phyloP scores from a whole-genome alignment of 2,888 invertebrate species.

The Helobdella robusta region DNA sequence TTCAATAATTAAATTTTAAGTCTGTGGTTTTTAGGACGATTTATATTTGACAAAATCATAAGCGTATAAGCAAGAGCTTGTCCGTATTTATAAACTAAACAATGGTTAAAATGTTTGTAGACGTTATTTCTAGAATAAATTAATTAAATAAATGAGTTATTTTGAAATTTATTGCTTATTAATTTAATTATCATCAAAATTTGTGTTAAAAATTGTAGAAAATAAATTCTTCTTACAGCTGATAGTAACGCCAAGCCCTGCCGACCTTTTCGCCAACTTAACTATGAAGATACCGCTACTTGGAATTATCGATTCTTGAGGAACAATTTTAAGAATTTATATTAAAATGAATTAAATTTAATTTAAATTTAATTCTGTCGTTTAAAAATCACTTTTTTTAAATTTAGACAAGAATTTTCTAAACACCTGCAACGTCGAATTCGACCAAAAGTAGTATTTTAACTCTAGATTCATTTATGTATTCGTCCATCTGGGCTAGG shows the following conservation, averaged over 20 bases:
- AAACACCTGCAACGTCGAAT: conserved; percentile 67
- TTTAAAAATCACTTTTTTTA: background rate
- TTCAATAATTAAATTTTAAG: too few species aligned
- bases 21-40: too few species aligned
- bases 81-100: background rate
- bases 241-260: conserved; percentile 78
- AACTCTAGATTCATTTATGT: conserved; percentile 47
- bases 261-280: conserved; percentile 63
- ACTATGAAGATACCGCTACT: conserved; percentile 82
- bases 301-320: conserved; percentile 70
- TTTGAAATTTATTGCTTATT: background rate
- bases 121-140: background rate
- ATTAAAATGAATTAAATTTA: too few species aligned
- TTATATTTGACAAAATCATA: too few species aligned
- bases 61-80: background rate
- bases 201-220: background rate
- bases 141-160: background rate
- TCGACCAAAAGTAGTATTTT: conserved; percentile 70
- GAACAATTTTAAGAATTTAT: too few species aligned
- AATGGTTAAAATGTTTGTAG: background rate
- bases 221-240: conserved; percentile 31
- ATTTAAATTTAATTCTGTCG: background rate
- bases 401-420: too few species aligned
- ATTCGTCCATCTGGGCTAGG: conserved; percentile 48
- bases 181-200: too few species aligned